Evolutionary conservation across 2,888 invertebrate genomes (phyloP).

Genomic region (Lycocerus yunnanus): DNA sequence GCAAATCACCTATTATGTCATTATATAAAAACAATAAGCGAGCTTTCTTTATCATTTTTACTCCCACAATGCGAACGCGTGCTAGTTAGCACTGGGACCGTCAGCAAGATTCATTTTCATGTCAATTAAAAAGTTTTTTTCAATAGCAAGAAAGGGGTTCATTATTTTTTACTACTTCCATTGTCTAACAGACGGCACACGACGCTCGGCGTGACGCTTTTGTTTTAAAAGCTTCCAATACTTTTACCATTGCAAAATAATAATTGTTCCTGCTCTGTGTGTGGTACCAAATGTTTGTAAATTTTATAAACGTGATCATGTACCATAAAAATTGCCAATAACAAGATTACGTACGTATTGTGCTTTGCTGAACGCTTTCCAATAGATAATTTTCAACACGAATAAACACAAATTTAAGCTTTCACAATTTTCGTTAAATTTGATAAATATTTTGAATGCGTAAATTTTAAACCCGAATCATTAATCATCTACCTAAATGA

Average conservation of each 20-base stretch:
- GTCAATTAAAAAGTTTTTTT: slow-evolving; percentile 38
- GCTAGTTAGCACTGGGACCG: slow-evolving; percentile 39
- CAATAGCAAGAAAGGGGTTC: slow-evolving; percentile 14
- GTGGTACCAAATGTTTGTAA: not conserved
- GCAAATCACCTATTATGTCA: slow-evolving; percentile 40
- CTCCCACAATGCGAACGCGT: slow-evolving; percentile 38
- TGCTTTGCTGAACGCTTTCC: not conserved
- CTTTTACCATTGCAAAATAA: not conserved
- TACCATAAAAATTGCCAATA: not conserved
- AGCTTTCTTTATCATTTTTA: slow-evolving; percentile 29
- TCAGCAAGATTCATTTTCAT: slow-evolving; percentile 34
- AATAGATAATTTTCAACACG: not conserved
- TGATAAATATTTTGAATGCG: not conserved
- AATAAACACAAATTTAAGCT: not conserved
- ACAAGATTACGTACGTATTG: not conserved
- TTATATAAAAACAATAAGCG: slow-evolving; percentile 25
- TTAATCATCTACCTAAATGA: not conserved
- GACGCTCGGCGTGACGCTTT: slow-evolving; percentile 30
- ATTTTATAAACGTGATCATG: not conserved
- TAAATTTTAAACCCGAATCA: not conserved
- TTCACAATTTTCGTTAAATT: not conserved
- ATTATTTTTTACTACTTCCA: slow-evolving; percentile 22
- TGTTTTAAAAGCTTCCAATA: slow-evolving; percentile 23
- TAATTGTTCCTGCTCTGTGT: not conserved
- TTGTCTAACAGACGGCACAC: slow-evolving; percentile 30